Percentiles rank a stretch among this genome's conserved stretches.
phyloP scores from a whole-genome alignment of 1,140 invertebrate species.

The Spodoptera litura region DNA sequence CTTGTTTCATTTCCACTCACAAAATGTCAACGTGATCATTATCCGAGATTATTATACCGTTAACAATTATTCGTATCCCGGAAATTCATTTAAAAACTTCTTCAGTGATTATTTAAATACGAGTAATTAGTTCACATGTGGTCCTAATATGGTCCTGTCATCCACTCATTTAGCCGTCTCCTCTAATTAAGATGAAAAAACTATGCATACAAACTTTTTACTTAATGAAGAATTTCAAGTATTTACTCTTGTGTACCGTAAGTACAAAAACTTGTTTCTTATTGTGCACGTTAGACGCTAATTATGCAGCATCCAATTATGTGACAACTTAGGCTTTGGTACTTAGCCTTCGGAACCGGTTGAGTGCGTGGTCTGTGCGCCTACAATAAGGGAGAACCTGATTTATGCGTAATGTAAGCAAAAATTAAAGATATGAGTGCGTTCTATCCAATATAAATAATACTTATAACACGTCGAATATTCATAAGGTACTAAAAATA shows the following conservation, averaged over 20 bases:
- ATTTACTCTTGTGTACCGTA: slow-evolving; percentile 9
- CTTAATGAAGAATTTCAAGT: neutral
- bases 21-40: neutral
- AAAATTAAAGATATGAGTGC: neutral
- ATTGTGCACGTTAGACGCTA: slow-evolving; percentile 15
- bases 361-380: neutral
- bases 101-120: neutral
- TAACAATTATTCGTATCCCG: neutral
- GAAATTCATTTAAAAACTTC: neutral
- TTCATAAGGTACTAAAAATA: no score
- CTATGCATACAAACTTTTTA: slow-evolving; percentile 28
- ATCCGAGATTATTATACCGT: neutral
- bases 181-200: slow-evolving; percentile 13
- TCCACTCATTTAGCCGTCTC: neutral
- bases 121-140: slow-evolving; percentile 3
- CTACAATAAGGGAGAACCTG: neutral
- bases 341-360: slow-evolving; percentile 7
- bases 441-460: no score
- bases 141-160: slow-evolving; percentile 15
- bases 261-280: slow-evolving; percentile 26
- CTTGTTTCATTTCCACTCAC: slow-evolving; percentile 10
- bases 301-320: slow-evolving; percentile 34
- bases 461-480: no score
- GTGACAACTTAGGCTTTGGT: neutral
- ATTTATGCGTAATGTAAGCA: neutral